phyloP scores from a whole-genome alignment of 2,113 vertebrate genomes.

The Osmerus eperlanus region DNA sequence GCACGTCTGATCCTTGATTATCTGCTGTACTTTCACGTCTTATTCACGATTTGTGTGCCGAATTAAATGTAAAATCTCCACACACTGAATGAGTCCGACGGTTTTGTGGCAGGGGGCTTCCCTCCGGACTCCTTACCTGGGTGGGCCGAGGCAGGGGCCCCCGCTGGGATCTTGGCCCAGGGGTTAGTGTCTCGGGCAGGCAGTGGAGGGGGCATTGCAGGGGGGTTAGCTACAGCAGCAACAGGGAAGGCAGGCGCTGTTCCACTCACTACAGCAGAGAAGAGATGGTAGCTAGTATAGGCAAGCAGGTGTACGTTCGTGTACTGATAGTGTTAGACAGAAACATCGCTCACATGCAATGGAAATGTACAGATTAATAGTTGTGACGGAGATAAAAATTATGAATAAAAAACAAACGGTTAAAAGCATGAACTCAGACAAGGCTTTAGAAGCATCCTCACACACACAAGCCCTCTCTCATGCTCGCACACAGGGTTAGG shows the following conservation, averaged over 20 bases:
- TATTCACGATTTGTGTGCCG: no score
- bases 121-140: slow-evolving; percentile 76
- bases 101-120: background rate
- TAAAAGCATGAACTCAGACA: background rate
- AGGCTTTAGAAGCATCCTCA: background rate
- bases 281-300: slow-evolving; percentile 52
- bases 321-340: background rate
- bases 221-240: slow-evolving; percentile 74
- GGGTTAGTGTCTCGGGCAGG: slow-evolving; percentile 97
- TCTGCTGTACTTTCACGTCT: no score
- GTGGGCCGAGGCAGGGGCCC: slow-evolving; percentile 63
- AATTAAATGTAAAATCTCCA: background rate
- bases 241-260: slow-evolving; percentile 82
- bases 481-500: no score
- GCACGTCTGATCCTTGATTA: no score
- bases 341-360: slow-evolving; percentile 16
- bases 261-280: slow-evolving; percentile 91
- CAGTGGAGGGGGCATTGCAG: slow-evolving; percentile 82
- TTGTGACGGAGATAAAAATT: no score
- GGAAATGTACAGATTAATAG: background rate
- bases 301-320: slow-evolving; percentile 37
- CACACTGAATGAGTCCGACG: background rate
- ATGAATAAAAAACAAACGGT: no score
- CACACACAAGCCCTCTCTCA: background rate
- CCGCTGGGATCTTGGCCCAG: slow-evolving; percentile 85